phyloP scores from a whole-genome alignment of 2,888 invertebrate genomes.

The Rhabditoides inermis region DNA sequence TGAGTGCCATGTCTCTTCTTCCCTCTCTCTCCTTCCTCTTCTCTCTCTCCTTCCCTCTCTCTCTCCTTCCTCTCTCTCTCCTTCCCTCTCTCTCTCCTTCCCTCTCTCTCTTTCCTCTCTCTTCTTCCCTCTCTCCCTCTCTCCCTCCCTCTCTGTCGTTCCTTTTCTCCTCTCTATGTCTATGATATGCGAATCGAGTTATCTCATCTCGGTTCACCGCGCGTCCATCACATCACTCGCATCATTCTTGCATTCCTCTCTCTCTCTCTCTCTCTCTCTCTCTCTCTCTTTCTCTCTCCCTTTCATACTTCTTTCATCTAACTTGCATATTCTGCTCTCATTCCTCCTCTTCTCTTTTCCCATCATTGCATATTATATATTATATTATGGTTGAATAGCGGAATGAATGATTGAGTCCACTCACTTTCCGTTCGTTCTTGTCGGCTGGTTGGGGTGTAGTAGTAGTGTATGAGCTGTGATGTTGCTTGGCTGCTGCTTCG shows the following conservation, averaged over 20 bases:
- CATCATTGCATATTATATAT: too few species aligned
- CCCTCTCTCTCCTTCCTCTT: background rate
- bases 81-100: too few species aligned
- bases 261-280: slow-evolving; percentile 2
- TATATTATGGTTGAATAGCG: too few species aligned
- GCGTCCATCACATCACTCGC: background rate
- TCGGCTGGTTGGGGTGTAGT: too few species aligned
- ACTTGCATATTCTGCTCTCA: background rate
- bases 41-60: background rate
- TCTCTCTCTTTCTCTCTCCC: background rate
- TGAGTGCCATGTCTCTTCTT: too few species aligned
- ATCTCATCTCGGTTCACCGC: background rate
- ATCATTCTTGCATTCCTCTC: background rate
- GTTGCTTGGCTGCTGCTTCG: too few species aligned
- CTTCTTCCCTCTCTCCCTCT: slow-evolving; percentile 2
- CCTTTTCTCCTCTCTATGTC: background rate
- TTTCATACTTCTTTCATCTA: slow-evolving; percentile 1
- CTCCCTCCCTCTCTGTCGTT: background rate
- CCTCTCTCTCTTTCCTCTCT: background rate
- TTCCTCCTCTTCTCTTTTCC: too few species aligned
- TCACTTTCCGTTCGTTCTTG: too few species aligned
- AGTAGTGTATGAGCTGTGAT: too few species aligned
- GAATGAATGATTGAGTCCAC: too few species aligned
- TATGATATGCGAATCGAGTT: background rate
- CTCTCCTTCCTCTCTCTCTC: too few species aligned